These are phyloP conservation scores for Lycocerus yunnanus DNA, from an alignment of 2,888 invertebrate genomes.

Conservation along the genomic window DNA sequence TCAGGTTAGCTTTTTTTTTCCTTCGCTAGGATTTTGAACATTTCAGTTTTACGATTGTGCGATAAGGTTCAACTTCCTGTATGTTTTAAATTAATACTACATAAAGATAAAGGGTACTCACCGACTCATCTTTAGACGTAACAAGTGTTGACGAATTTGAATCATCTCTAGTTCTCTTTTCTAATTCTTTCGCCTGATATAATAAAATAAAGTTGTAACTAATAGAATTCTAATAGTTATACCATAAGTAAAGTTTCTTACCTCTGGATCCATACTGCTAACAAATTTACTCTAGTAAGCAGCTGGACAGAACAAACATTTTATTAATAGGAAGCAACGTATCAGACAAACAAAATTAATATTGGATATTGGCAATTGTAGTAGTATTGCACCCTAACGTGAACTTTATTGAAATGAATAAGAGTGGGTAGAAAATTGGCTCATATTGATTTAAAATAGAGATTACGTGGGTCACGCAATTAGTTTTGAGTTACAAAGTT, in stretches of 20 bases:
- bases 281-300: not conserved
- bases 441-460: not conserved
- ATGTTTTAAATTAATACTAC: too few species aligned
- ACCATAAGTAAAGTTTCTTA: not conserved
- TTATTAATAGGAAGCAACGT: not conserved
- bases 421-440: not conserved
- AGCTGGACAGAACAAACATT: not conserved
- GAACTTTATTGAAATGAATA: not conserved
- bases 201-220: not conserved
- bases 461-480: not conserved
- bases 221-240: not conserved
- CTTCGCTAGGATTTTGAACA: too few species aligned
- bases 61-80: too few species aligned
- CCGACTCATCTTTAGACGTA: constrained; percentile 22
- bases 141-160: constrained; percentile 18
- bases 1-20: too few species aligned
- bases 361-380: not conserved
- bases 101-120: constrained; percentile 18
- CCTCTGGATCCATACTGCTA: not conserved
- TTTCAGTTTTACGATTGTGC: too few species aligned
- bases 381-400: not conserved
- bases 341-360: not conserved
- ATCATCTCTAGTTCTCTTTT: constrained; percentile 12
- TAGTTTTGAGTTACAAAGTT: not conserved
- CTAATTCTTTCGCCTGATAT: constrained; percentile 22